phyloP scores from a whole-genome alignment of 2,888 invertebrate genomes.

The Neelides folsomi region DNA sequence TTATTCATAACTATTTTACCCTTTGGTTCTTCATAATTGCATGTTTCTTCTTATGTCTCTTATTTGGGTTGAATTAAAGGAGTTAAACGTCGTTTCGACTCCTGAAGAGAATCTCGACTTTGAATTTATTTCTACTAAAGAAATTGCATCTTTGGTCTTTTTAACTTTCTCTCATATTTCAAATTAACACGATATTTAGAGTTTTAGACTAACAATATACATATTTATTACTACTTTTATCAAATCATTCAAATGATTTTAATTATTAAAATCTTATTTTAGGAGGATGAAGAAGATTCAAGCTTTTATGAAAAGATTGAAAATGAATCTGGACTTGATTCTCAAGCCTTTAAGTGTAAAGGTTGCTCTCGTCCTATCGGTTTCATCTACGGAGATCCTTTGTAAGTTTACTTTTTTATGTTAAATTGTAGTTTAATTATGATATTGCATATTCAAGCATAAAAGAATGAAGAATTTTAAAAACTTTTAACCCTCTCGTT shows the following conservation, averaged over 20 bases:
- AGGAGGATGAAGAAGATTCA: neutral
- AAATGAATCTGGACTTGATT: constrained; percentile 66
- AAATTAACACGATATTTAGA: neutral
- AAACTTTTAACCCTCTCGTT: too few species aligned
- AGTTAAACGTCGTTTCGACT: neutral
- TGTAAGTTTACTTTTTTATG: constrained; percentile 35
- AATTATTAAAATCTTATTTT: constrained; percentile 4
- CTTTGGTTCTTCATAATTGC: too few species aligned
- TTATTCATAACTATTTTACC: too few species aligned
- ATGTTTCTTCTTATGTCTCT: neutral
- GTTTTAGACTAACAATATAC: too few species aligned
- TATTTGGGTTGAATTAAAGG: neutral
- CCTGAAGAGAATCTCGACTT: neutral
- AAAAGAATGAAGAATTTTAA: too few species aligned
- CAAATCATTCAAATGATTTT: too few species aligned
- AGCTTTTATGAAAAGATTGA: constrained; percentile 42
- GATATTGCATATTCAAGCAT: neutral
- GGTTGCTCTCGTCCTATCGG: constrained; percentile 53
- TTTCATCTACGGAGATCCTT: constrained; percentile 47
- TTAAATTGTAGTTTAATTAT: neutral
- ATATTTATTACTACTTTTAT: too few species aligned
- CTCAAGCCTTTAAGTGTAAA: constrained; percentile 74
- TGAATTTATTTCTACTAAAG: too few species aligned
- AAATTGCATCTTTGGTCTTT: neutral
- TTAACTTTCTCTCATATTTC: neutral